Conservation (phyloP, 2,888 invertebrate species). For the Microctonus hyperodae region DNA sequence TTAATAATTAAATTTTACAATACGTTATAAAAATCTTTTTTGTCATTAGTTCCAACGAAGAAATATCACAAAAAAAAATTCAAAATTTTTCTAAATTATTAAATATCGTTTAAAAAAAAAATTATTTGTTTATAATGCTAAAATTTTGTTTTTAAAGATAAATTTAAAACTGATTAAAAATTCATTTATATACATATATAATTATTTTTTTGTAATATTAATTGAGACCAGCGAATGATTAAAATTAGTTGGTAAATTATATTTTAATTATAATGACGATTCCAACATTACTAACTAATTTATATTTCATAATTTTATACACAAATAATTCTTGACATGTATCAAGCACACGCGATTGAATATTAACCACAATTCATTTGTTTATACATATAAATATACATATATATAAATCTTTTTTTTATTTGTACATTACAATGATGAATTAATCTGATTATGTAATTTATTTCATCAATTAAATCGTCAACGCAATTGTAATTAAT, state of each 20-base stretch:
- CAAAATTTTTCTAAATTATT: no score
- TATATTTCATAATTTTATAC: slow-evolving; percentile 34
- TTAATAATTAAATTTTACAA: no score
- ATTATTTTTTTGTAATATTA: background rate
- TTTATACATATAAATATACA: no score
- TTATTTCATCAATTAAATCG: background rate
- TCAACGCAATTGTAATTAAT: background rate
- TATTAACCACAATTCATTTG: background rate
- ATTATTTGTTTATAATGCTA: no score
- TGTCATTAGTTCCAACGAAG: no score
- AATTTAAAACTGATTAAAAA: background rate
- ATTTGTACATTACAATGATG: no score
- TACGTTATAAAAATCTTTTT: no score
- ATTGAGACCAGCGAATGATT: background rate
- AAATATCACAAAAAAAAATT: no score
- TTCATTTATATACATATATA: no score
- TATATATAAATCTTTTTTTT: background rate
- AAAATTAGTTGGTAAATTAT: background rate
- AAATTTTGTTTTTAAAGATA: background rate
- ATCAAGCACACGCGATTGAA: background rate
- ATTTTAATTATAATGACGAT: slow-evolving; percentile 33
- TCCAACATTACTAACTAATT: slow-evolving; percentile 43
- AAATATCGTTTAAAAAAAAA: no score
- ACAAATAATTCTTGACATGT: background rate
- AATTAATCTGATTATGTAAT: background rate